Evolutionary conservation across 2,888 invertebrate genomes (phyloP).

Genomic region (Theretra japonica): DNA sequence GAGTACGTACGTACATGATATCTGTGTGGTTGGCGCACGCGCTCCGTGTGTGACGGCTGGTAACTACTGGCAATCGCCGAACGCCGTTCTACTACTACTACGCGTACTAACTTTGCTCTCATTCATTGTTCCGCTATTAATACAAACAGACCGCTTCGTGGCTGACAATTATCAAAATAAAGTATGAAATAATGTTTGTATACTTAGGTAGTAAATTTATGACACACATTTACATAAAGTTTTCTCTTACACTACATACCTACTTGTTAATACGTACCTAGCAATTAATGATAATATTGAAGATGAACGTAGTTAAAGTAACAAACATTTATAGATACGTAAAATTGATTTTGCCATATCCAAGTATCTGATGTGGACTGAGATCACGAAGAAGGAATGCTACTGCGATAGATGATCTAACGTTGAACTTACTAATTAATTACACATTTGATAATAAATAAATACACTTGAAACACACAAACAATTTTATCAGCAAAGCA

Average conservation of each 20-base stretch:
- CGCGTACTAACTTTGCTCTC: constrained; percentile 9
- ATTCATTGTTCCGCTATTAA: constrained; percentile 2
- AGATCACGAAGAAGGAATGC: not conserved
- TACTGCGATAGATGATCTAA: not conserved
- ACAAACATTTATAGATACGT: too few relatives aligned
- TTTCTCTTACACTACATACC: too few relatives aligned
- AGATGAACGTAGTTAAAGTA: too few relatives aligned
- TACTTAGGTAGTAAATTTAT: too few relatives aligned
- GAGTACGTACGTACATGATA: constrained; percentile 19
- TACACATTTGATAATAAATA: not conserved
- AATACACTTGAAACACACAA: not conserved
- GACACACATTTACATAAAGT: too few relatives aligned
- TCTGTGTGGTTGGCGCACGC: constrained; percentile 56
- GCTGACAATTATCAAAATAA: not conserved
- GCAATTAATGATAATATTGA: too few relatives aligned
- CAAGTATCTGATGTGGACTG: too few relatives aligned
- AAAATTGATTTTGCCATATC: too few relatives aligned
- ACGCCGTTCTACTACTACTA: constrained; percentile 17
- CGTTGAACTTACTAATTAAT: not conserved
- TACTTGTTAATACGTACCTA: too few relatives aligned
- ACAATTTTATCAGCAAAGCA: constrained; percentile 53
- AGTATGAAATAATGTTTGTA: not conserved
- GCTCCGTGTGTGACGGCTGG: constrained; percentile 59
- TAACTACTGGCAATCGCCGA: not conserved
- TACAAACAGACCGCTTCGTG: not conserved